Conservation (phyloP, 2,113 vertebrate genomes). For the Cinclus mexicanus region DNA sequence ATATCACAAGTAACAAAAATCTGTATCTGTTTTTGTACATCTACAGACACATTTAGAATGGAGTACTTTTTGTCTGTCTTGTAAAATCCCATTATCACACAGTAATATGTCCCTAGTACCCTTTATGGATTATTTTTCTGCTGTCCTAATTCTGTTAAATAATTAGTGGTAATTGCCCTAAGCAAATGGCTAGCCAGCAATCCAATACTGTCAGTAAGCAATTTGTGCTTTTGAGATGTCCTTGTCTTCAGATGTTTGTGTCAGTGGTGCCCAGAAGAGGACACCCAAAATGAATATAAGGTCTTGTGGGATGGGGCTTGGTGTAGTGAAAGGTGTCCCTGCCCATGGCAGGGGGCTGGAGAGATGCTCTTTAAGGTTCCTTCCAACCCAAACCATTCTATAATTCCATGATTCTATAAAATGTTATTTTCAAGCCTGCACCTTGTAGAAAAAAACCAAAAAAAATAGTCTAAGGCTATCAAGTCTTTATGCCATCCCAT, state of each 20-base stretch:
- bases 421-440: background rate
- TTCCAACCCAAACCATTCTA: background rate
- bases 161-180: slow-evolving; percentile 57
- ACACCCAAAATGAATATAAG: background rate
- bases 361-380: background rate
- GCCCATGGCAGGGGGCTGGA: background rate
- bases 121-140: slow-evolving; percentile 31
- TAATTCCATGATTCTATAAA: background rate
- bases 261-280: background rate
- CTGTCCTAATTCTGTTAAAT: slow-evolving; percentile 48
- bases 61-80: background rate
- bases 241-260: background rate
- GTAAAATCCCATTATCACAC: slow-evolving; percentile 21
- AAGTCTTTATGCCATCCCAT: background rate
- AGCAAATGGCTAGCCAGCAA: slow-evolving; percentile 35
- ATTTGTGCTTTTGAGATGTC: background rate
- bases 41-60: background rate
- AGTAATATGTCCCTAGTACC: background rate
- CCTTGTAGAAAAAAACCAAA: background rate
- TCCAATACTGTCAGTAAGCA: background rate
- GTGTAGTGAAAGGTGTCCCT: background rate
- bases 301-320: background rate
- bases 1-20: background rate
- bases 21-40: background rate
- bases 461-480: background rate